Percentiles rank a stretch among this genome's conserved stretches.
Evolutionary conservation across 2,888 invertebrate genomes (phyloP).

Genomic region (Herminia tarsipennalis): DNA sequence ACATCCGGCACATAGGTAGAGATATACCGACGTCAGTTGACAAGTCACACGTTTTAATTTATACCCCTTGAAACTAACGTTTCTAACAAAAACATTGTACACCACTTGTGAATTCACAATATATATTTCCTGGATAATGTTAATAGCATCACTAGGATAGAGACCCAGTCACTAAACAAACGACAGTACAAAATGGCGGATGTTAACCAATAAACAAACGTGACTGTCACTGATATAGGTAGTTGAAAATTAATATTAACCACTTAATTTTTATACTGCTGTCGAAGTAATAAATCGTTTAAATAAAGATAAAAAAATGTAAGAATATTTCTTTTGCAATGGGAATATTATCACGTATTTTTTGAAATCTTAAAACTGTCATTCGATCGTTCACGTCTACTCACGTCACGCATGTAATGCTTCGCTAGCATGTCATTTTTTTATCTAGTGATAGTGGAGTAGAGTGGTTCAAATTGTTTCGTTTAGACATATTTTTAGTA

Average conservation of each 20-base stretch:
- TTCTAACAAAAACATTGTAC: conserved; percentile 82
- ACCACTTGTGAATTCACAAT: conserved; percentile 73
- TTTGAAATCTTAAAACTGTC: conserved; percentile 77
- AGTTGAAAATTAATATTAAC: conserved; percentile 51
- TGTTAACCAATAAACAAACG: conserved; percentile 85
- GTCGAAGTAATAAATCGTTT: conserved; percentile 54
- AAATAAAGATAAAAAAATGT: conserved; percentile 71
- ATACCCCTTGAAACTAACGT: conserved; percentile 70
- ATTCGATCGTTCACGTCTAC: conserved; percentile 77
- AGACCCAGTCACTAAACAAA: conserved; percentile 83
- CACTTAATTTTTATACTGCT: conserved; percentile 60
- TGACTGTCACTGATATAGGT: conserved; percentile 73
- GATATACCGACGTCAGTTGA: conserved; percentile 78
- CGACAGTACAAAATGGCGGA: conserved; percentile 86
- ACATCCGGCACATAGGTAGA: conserved; percentile 83
- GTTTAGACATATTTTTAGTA: not conserved
- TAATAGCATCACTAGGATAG: conserved; percentile 75
- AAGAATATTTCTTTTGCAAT: conserved; percentile 70
- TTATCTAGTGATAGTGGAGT: conserved; percentile 28
- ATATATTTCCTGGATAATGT: conserved; percentile 69
- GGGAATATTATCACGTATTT: conserved; percentile 71
- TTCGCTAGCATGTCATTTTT: conserved; percentile 37
- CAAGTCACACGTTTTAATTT: conserved; percentile 78
- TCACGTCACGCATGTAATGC: conserved; percentile 61
- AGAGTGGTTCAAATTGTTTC: not conserved